Evolutionary conservation across 2,888 invertebrate genomes (phyloP).

Genomic region (Drosophila affinis): DNA sequence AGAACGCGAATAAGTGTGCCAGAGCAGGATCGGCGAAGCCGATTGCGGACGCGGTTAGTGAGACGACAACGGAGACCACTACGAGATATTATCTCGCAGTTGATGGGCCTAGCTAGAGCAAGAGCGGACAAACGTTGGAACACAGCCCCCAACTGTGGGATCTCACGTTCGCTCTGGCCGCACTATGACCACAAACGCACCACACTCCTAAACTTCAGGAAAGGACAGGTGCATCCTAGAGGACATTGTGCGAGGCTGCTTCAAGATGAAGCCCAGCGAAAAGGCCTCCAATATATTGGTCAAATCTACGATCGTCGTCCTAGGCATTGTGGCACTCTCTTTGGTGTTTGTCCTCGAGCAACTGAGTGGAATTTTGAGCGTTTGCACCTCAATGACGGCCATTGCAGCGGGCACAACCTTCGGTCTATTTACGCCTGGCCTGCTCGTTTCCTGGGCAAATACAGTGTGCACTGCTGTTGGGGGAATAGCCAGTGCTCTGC

Average conservation of each 20-base stretch:
- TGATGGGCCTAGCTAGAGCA: too few species aligned
- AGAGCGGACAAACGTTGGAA: too few species aligned
- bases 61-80: too few species aligned
- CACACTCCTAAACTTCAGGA: too few species aligned
- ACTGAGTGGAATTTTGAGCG: conserved; percentile 91
- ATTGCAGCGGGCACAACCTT: conserved; percentile 93
- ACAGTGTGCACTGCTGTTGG: conserved; percentile 87
- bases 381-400: conserved; percentile 90
- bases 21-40: too few species aligned
- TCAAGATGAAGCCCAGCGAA: conserved; percentile 87
- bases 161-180: too few species aligned
- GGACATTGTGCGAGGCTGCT: conserved; percentile 91
- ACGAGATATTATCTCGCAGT: too few species aligned
- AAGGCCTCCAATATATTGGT: conserved; percentile 87
- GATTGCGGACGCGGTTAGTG: too few species aligned
- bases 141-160: too few species aligned
- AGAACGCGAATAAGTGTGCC: too few species aligned
- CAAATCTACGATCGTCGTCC: conserved; percentile 86
- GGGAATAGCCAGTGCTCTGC: conserved; percentile 86
- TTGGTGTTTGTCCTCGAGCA: conserved; percentile 89
- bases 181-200: too few species aligned
- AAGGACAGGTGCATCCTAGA: conserved; percentile 85
- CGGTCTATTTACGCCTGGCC: conserved; percentile 92
- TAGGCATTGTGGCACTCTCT: conserved; percentile 87
- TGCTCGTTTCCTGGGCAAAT: conserved; percentile 92